Evolutionary conservation across 1,140 invertebrate genomes (phyloP), one percentile per base, ranked within the genome.

Genomic region (Lordiphosa clarofinis): DNA sequence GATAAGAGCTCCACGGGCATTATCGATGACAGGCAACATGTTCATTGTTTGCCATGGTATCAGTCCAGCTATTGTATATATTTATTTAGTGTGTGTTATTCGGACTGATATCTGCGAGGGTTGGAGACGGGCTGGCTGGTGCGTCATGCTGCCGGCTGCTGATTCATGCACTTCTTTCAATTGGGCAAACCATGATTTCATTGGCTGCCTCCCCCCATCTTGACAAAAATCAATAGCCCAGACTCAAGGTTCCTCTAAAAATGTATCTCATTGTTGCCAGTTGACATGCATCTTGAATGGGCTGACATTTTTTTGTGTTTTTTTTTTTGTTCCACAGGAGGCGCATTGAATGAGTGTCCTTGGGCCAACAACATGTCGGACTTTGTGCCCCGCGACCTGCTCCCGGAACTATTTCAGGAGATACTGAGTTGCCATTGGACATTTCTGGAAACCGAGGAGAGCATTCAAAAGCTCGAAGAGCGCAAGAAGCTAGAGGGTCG

Each of bases 381-480:
- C 55, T 88, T 87, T 55, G 52, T 88, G 50, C 57, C 84, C 53
- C 67, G 67, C 55, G 79, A 87, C 72, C 74, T 84, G 35, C 47
- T 86, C 50, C 59, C 71, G 43, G 92, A 93, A 61, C 89, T 95
- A 63, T 94, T 92, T 91, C 89, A 91, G 50, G 92, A 93, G 78
- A 93, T 95, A 64, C 91, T 95, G 67, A 90, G 92, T 59, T 90
- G 92, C 52, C 94, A 95, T 90, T 91, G 94, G 88, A 92, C 90
- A 56, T 95, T 93, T 89, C 89, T 96, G 40, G 92, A 95, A 75
- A 93, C 92, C n/a, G 94, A 95, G 67, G 94, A 95, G 59, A 94
- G 92, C 84, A 92, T 92, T 5, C 90, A 93, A 38, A 95, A 95
- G 86, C 88, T 95, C 35, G 91, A 93, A 46, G 92, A 94, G 66